A percentile compares a stretch with the other conserved stretches of the same genome.
phyloP scores from a whole-genome alignment of 1,140 invertebrate genomes.

The Drosophila hydei region DNA sequence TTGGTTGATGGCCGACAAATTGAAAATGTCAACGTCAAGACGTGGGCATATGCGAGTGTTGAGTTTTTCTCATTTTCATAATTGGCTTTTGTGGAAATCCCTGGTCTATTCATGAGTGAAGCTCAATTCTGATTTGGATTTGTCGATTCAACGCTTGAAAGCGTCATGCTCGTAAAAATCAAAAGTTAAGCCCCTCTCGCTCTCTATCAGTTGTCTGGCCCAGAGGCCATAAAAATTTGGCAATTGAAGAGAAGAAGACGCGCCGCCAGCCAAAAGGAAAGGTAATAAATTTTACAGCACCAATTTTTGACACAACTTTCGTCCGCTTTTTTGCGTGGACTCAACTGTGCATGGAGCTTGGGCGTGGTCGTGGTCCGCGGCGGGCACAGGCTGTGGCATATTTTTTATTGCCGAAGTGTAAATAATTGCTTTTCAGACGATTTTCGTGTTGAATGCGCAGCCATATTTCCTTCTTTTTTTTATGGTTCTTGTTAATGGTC shows the following conservation, averaged over 20 bases:
- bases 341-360: not conserved
- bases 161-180: slow-evolving; percentile 42
- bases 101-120: slow-evolving; percentile 32
- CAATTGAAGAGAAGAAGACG: slow-evolving; percentile 37
- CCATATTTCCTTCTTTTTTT: slow-evolving; percentile 33
- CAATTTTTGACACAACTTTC: slow-evolving; percentile 69
- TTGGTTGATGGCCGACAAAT: slow-evolving; percentile 24
- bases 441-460: slow-evolving; percentile 64
- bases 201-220: too few relatives aligned
- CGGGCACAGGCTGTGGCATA: slow-evolving; percentile 43
- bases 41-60: slow-evolving; percentile 13
- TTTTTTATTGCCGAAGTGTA: slow-evolving; percentile 78
- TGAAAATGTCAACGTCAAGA: slow-evolving; percentile 37
- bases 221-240: slow-evolving; percentile 61
- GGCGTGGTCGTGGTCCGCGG: not conserved
- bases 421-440: slow-evolving; percentile 81
- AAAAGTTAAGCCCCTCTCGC: slow-evolving; percentile 18
- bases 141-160: slow-evolving; percentile 27
- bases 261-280: slow-evolving; percentile 55
- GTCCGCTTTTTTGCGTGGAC: slow-evolving; percentile 20
- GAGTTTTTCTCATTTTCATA: slow-evolving; percentile 42
- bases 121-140: slow-evolving; percentile 37
- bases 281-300: slow-evolving; percentile 74
- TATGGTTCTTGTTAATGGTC: slow-evolving; percentile 29
- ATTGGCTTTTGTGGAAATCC: slow-evolving; percentile 46